Evolutionary conservation across 2,113 vertebrate species (phyloP), one percentile per base, ranked within the genome.

Genomic region (Hemichromis elongatus): DNA sequence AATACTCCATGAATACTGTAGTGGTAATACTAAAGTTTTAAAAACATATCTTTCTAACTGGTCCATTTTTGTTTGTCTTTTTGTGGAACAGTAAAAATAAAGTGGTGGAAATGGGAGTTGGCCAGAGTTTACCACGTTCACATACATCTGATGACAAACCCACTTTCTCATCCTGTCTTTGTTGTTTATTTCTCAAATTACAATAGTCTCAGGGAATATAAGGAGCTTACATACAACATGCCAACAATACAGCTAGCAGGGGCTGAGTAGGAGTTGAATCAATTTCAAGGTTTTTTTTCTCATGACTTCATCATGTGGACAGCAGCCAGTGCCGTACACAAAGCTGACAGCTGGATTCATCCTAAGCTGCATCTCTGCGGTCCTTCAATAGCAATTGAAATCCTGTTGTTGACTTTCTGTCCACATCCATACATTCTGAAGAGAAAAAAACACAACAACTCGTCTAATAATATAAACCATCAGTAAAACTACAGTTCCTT

Each of bases 281-380:
- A 37, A 14, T 85, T 91, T 91, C 79, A 90, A 79, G 68, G 50
- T 7, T 87, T 86, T 66, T 33, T 88, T 37, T 81, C 86, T 88
- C 50, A 82, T 83, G 82, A 80, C 82, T 83, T 88, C 52, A 85
- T 91, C 77, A 21, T 52, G 80, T 85, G 82, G 82, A 82, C 16
- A 53, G 55, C 11, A n/a, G 86, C 77, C 70, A 87, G 18, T 16
- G 0, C 5, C 1, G 19, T 33, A 63, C 63, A 86, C 40, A 84
- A 79, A 59, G 57, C 73, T 57, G 82, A 89, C 80, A 85, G 88
- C 70, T 77, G 86, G 75, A 87, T 81, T 77, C 61, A 55, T 80
- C 53, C 54, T 77, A 77, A 80, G 28, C 35, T 10, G 33, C 47
- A 3, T 88, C 55, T 47, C 55, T 52, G 16, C 18, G 4, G 61